phyloP scores from a whole-genome alignment of 2,888 invertebrate genomes.

The Volucella inanis region DNA sequence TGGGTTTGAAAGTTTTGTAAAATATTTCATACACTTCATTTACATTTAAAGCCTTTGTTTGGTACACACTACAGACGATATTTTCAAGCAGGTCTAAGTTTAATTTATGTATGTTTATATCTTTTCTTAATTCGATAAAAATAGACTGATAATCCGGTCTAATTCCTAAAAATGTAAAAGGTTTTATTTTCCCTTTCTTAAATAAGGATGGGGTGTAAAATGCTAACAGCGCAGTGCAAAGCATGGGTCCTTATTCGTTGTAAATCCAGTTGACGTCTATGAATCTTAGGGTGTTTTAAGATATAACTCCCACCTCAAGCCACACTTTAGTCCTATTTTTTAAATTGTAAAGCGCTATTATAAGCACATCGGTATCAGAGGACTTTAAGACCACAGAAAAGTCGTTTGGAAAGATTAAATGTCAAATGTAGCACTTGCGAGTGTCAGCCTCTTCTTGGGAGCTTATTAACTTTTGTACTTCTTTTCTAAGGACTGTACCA shows the following conservation, averaged over 20 bases:
- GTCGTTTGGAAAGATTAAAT: background rate
- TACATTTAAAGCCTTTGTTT: constrained; percentile 1
- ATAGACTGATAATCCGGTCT: background rate
- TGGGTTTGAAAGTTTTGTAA: too few species aligned
- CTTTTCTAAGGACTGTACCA: constrained; percentile 16
- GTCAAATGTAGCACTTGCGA: constrained; percentile 8
- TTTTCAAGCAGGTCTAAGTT: background rate
- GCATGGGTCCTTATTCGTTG: background rate
- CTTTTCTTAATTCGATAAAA: background rate
- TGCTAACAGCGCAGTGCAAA: background rate
- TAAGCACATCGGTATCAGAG: constrained; percentile 2
- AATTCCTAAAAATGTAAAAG: too few species aligned
- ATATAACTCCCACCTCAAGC: background rate
- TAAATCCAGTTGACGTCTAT: background rate
- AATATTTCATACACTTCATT: background rate
- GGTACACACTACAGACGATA: constrained; percentile 1
- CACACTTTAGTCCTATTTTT: background rate
- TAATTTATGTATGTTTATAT: background rate
- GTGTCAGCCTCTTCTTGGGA: constrained; percentile 16
- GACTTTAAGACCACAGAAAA: background rate
- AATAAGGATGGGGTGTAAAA: too few species aligned
- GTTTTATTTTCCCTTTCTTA: too few species aligned
- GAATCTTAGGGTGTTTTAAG: background rate
- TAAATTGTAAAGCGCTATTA: background rate
- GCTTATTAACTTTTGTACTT: constrained; percentile 7